These are phyloP conservation scores for Artibeus jamaicensis DNA, from an alignment of 2,797 vertebrate genomes.

Conservation along the genomic window DNA sequence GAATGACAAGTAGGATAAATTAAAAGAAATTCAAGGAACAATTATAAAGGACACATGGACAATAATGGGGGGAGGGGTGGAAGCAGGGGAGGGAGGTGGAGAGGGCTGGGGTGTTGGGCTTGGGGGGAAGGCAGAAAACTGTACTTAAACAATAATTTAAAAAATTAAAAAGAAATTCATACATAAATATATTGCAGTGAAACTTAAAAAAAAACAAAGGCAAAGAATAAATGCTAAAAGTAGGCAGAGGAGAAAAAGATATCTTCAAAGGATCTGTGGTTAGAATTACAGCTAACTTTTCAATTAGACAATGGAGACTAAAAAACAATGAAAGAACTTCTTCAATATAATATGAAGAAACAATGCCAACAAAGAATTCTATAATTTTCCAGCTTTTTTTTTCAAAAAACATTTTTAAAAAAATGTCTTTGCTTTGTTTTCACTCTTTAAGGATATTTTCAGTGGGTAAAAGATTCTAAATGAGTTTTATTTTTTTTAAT, in stretches of 20 bases:
- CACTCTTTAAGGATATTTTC: background rate
- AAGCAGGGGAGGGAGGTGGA: no score
- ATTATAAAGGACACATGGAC: no score
- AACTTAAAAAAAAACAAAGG: background rate
- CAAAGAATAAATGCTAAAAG: background rate
- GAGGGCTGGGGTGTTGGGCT: no score
- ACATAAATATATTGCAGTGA: background rate
- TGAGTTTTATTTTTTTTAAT: background rate
- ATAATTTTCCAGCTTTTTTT: background rate
- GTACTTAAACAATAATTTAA: no score
- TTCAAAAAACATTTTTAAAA: no score
- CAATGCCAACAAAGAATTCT: background rate
- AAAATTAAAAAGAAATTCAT: background rate
- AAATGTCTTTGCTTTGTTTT: background rate
- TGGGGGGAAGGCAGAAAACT: no score
- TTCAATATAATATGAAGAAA: background rate
- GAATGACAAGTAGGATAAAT: background rate
- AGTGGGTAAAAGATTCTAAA: background rate
- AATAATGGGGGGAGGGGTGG: no score
- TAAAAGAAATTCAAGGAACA: background rate
- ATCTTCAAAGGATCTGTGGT: background rate
- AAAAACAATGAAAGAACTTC: background rate
- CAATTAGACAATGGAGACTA: background rate
- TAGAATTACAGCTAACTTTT: background rate
- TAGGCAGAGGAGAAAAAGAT: background rate